Conservation (phyloP, 1,140 invertebrate genomes). For the Nephila pilipes region DNA sequence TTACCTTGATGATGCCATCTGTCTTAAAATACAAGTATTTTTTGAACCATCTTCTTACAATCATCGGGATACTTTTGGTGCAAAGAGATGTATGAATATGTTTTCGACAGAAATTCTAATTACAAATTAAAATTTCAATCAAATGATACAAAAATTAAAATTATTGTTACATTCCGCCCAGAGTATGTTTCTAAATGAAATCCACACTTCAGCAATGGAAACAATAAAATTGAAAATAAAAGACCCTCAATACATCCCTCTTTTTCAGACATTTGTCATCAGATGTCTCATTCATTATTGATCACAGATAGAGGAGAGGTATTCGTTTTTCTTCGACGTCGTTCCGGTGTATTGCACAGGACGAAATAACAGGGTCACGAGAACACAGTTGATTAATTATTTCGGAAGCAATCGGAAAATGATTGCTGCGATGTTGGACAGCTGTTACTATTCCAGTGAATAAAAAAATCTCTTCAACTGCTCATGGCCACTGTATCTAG, state of each 20-base stretch:
- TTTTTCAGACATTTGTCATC: background rate
- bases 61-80: no score
- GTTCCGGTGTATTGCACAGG: background rate
- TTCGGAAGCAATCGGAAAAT: background rate
- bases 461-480: background rate
- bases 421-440: background rate
- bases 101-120: no score
- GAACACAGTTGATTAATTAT: background rate
- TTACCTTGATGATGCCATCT: no score
- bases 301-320: background rate
- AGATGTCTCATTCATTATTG: conserved; percentile 13
- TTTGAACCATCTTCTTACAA: no score
- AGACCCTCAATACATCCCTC: background rate
- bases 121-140: no score
- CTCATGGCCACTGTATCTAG: background rate
- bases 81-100: no score
- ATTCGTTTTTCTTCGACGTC: background rate
- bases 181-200: no score
- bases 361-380: background rate
- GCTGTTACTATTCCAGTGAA: background rate
- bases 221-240: background rate
- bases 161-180: no score
- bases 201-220: no score
- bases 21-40: no score
- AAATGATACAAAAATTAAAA: no score